Percentiles rank a stretch among this genome's conserved stretches.
phyloP scores from a whole-genome alignment of 1,140 invertebrate species.

The Palaemon carinicauda region DNA sequence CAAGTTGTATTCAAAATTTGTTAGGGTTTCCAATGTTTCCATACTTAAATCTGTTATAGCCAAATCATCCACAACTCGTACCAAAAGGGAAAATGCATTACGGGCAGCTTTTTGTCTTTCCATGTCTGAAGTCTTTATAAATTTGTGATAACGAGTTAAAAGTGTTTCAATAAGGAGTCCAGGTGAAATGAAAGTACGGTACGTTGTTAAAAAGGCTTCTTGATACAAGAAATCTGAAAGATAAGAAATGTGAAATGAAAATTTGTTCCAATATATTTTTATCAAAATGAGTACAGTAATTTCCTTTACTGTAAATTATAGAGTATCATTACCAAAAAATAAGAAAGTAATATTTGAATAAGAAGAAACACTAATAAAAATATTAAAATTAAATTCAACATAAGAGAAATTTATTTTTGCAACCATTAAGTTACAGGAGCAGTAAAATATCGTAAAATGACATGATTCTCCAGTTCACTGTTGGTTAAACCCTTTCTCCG shows the following conservation, averaged over 20 bases:
- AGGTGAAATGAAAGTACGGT: conserved; percentile 93
- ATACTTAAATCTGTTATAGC: conserved; percentile 76
- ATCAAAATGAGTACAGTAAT: background rate
- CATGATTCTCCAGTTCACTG: no score
- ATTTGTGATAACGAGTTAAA: conserved; percentile 84
- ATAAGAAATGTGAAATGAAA: background rate
- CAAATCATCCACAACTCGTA: conserved; percentile 90
- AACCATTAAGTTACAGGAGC: no score
- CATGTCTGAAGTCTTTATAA: conserved; percentile 75
- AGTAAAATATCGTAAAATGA: no score
- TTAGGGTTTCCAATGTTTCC: conserved; percentile 66
- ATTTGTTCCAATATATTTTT: no score
- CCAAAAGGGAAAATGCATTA: conserved; percentile 87
- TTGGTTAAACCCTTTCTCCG: no score
- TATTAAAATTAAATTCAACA: no score
- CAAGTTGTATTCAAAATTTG: conserved; percentile 91
- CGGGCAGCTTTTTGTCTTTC: conserved; percentile 80
- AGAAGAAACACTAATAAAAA: no score
- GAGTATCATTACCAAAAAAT: background rate
- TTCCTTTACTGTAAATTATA: background rate
- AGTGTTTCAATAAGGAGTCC: conserved; percentile 86
- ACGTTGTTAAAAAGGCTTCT: conserved; percentile 96
- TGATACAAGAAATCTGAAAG: conserved; percentile 88
- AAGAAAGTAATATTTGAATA: no score
- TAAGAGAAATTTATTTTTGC: no score